Conservation (phyloP, 2,888 invertebrate species). For the Hyposoter didymator region DNA sequence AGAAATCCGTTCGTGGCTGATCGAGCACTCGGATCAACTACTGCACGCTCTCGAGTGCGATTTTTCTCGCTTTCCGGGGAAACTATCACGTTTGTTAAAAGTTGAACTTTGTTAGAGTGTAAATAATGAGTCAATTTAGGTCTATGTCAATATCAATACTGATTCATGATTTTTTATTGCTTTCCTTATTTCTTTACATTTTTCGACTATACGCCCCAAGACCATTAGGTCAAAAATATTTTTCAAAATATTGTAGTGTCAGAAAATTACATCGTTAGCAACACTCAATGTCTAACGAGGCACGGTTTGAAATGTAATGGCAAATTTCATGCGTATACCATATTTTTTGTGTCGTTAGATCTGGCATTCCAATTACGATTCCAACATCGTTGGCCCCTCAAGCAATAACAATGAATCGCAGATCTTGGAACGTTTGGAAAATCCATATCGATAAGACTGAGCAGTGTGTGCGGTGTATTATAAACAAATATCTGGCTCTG, state of each 20-base stretch:
- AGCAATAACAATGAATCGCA: too few species aligned
- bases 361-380: too few species aligned
- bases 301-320: too few species aligned
- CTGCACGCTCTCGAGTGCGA: conserved; percentile 39
- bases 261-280: too few species aligned
- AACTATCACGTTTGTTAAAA: neutral
- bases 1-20: conserved; percentile 65
- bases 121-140: neutral
- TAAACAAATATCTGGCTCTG: too few species aligned
- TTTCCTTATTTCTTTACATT: neutral
- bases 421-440: too few species aligned
- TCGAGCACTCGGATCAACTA: conserved; percentile 66
- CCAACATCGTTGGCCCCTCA: too few species aligned
- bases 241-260: neutral
- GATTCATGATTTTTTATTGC: neutral
- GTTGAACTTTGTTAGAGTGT: neutral
- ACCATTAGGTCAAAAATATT: neutral
- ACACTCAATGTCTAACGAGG: too few species aligned
- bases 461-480: too few species aligned
- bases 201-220: neutral
- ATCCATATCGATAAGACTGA: too few species aligned
- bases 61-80: neutral
- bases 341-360: too few species aligned
- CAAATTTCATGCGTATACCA: too few species aligned
- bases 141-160: neutral